These are phyloP conservation scores for Phyllopteryx taeniolatus DNA, from an alignment of 2,113 vertebrate genomes.

Conservation along the genomic window DNA sequence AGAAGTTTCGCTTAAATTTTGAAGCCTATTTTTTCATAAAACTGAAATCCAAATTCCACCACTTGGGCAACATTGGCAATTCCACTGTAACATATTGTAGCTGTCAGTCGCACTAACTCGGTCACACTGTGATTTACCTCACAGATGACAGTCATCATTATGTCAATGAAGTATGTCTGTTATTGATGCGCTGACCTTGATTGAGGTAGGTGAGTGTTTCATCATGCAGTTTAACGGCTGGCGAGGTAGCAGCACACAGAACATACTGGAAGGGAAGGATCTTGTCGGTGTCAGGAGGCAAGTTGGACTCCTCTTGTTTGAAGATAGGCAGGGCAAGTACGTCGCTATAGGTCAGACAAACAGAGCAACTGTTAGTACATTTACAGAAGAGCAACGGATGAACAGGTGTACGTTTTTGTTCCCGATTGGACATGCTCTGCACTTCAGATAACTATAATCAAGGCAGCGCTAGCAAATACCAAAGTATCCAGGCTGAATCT, in stretches of 20 bases:
- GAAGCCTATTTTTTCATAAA: not conserved
- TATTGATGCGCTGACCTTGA: conserved; percentile 81
- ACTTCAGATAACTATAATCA: conserved; percentile 29
- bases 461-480: conserved; percentile 43
- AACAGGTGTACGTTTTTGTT: conserved; percentile 9
- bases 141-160: not conserved
- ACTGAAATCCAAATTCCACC: not conserved
- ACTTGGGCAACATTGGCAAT: not conserved
- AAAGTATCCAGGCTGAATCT: conserved; percentile 33
- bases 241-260: conserved; percentile 94
- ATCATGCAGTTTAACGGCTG: conserved; percentile 93
- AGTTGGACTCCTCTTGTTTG: conserved; percentile 95
- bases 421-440: not conserved
- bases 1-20: not conserved
- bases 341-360: conserved; percentile 74
- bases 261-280: conserved; percentile 97
- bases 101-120: not conserved
- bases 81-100: not conserved
- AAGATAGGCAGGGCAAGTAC: conserved; percentile 97
- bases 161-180: not conserved
- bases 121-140: not conserved
- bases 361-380: conserved; percentile 1
- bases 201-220: conserved; percentile 99
- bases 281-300: conserved; percentile 87
- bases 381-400: not conserved